These are phyloP conservation scores for Hippocampus comes DNA, from an alignment of 2,113 vertebrate genomes.

Conservation along the genomic window DNA sequence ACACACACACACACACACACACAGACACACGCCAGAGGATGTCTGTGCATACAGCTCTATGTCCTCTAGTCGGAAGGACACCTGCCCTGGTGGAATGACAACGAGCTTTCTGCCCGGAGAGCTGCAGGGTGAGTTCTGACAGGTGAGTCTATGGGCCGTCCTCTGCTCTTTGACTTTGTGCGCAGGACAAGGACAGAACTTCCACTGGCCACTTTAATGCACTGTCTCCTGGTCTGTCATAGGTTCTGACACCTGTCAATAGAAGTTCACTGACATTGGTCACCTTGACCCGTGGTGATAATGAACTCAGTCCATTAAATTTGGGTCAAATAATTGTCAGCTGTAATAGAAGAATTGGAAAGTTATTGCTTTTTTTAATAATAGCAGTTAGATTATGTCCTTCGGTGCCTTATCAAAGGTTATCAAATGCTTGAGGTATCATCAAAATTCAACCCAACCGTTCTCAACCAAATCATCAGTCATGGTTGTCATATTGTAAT, in stretches of 20 bases:
- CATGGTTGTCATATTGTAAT: not conserved
- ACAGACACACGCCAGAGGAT: not conserved
- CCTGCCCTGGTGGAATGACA: slow-evolving; percentile 20
- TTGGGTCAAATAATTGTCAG: slow-evolving; percentile 29
- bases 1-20: not conserved
- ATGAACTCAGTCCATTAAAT: slow-evolving; percentile 49
- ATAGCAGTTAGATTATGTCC: slow-evolving; percentile 30
- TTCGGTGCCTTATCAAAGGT: not conserved
- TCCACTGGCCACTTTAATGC: slow-evolving; percentile 32
- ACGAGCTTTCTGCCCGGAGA: slow-evolving; percentile 36
- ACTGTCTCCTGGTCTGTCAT: slow-evolving; percentile 37
- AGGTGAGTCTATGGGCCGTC: slow-evolving; percentile 39
- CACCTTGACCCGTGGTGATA: slow-evolving; percentile 22
- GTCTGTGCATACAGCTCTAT: not conserved
- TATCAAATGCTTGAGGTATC: not conserved
- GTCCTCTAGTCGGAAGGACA: slow-evolving; percentile 25
- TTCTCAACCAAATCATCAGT: not conserved
- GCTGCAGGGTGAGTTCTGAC: slow-evolving; percentile 35
- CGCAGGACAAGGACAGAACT: slow-evolving; percentile 45
- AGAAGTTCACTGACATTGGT: slow-evolving; percentile 39
- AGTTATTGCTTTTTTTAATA: slow-evolving; percentile 15
- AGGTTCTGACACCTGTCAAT: slow-evolving; percentile 54
- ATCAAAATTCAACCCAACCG: not conserved
- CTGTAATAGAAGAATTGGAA: slow-evolving; percentile 23
- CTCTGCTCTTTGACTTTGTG: slow-evolving; percentile 26